Evolutionary conservation across 2,113 vertebrate genomes (phyloP), one percentile per base, ranked within the genome.

Genomic region (Chascanopsetta lugubris): DNA sequence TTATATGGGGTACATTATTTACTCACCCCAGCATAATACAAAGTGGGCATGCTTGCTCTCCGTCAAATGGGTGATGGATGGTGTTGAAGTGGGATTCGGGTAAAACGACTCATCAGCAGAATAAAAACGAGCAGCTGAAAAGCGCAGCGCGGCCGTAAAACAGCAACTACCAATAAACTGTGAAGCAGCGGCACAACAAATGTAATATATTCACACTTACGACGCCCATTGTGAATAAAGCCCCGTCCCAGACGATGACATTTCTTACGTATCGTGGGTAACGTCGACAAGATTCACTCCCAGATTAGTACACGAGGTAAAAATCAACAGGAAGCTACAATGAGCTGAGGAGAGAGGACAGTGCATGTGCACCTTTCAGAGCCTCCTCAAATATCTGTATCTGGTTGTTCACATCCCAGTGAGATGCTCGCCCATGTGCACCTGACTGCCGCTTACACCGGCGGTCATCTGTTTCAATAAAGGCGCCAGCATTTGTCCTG

Each of bases 381-480:
- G 29, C 8, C 38, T 8, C 17, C n/a, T 7, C 17, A 5, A 8
- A 17, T n/a, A 40, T n/a, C 17, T 42, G 38, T 66, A n/a, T n/a
- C n/a, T n/a, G n/a, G n/a, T n/a, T n/a, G 64, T 13, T 10, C 20
- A 2, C 24, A 61, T 75, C 79, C 48, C 57, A 57, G 57, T 61
- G 30, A 70, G 47, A 77, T 47, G 42, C 66, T 65, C 36, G 48
- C 30, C 55, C 54, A 68, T 51, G 42, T 15, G 64, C 29, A 18
- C 34, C 54, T n/a, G 51, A 46, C 68, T 83, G 81, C 83, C 78
- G 65, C 68, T 82, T 46, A 57, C 40, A 24, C 10, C 36, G 61
- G 21, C 38, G 40, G 56, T 68, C 72, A 72, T 88, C 78, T 80
- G 75, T 89, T 86, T 82, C 63, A 87, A 75, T 80, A 50, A 73